Conservation (phyloP, 2,888 invertebrate genomes). For the Choreutis nemorana region DNA sequence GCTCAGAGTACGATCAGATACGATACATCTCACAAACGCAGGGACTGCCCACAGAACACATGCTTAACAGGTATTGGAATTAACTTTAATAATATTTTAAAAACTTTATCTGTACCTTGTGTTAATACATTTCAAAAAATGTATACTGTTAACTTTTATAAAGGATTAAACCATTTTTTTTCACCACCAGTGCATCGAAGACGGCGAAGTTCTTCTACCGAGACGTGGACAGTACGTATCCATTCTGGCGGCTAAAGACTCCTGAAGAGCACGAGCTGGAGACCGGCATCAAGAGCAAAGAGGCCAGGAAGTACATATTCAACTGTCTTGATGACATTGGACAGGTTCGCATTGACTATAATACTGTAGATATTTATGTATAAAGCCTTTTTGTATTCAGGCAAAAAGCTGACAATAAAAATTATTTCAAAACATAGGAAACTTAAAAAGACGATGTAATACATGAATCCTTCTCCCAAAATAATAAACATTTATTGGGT, state of each 20-base stretch:
- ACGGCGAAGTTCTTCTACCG: conserved; percentile 98
- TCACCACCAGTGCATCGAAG: conserved; percentile 95
- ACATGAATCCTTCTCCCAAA: too few species aligned
- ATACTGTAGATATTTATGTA: background rate
- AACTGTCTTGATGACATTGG: conserved; percentile 99
- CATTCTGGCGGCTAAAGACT: conserved; percentile 89
- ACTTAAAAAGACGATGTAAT: too few species aligned
- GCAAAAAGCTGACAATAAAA: too few species aligned
- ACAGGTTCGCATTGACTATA: conserved; percentile 56
- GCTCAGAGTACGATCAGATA: conserved; percentile 99
- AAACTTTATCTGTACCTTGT: background rate
- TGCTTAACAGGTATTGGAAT: conserved; percentile 91
- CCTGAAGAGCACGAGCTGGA: conserved; percentile 98
- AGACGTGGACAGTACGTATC: conserved; percentile 91
- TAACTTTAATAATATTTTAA: background rate
- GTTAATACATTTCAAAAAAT: background rate
- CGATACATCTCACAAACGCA: conserved; percentile 97
- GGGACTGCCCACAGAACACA: conserved; percentile 96
- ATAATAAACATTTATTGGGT: too few species aligned
- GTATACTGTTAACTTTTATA: background rate
- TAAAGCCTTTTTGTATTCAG: too few species aligned
- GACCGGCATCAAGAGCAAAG: conserved; percentile 98
- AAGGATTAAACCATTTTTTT: conserved; percentile 23
- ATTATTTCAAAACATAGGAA: too few species aligned
- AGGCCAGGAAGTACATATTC: conserved; percentile 99